These are phyloP conservation scores for Eulacestoma nigropectus DNA, from an alignment of 2,113 vertebrate genomes.

Conservation along the genomic window DNA sequence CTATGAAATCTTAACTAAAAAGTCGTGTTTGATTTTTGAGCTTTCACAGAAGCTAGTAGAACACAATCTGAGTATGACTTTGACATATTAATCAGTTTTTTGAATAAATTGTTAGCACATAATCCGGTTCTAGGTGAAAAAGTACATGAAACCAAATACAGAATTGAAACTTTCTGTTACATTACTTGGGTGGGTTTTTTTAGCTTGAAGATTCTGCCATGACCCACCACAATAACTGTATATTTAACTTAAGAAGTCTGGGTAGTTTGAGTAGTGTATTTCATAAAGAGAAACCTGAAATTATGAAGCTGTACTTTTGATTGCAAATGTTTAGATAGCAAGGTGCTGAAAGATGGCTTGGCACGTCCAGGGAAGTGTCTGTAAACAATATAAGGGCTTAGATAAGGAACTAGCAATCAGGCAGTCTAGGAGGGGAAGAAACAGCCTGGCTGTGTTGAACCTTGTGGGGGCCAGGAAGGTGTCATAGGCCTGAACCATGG, in stretches of 20 bases:
- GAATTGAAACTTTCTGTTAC: not conserved
- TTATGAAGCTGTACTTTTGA: not conserved
- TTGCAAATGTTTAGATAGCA: not conserved
- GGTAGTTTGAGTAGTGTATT: not conserved
- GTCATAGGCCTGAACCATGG: not conserved
- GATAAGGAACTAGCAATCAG: not conserved
- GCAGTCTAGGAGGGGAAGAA: not conserved
- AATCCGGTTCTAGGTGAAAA: not conserved
- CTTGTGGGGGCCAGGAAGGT: not conserved
- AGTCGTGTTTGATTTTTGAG: not conserved
- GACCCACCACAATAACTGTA: not conserved
- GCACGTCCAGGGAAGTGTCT: not conserved
- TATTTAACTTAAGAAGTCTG: not conserved
- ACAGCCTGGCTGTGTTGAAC: not conserved
- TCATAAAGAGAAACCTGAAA: not conserved
- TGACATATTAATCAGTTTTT: not conserved
- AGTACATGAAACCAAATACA: not conserved
- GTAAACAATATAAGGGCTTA: not conserved
- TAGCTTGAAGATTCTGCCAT: not conserved
- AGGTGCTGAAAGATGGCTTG: not conserved
- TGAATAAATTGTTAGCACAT: not conserved
- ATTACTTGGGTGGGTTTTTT: not conserved
- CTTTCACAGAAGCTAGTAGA: not conserved
- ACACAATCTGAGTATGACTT: not conserved
- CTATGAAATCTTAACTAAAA: not conserved